These are phyloP conservation scores for Tinamus guttatus DNA, from an alignment of 2,113 vertebrate species.

Conservation along the genomic window DNA sequence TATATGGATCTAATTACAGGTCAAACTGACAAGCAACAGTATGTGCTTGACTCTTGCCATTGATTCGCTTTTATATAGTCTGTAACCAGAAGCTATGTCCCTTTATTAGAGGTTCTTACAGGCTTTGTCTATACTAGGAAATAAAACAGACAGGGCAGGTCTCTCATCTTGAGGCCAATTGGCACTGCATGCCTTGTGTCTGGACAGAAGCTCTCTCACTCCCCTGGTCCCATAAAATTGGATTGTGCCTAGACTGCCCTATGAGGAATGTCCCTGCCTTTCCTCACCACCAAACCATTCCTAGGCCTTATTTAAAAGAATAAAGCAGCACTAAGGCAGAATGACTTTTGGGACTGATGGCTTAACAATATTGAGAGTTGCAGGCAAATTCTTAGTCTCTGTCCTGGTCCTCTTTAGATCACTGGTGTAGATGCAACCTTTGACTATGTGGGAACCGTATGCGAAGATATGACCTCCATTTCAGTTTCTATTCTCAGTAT, in stretches of 20 bases:
- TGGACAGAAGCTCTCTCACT: background rate
- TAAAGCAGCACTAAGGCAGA: background rate
- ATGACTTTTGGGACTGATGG: background rate
- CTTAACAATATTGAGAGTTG: background rate
- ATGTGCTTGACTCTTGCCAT: background rate
- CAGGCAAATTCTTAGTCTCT: background rate
- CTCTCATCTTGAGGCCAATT: background rate
- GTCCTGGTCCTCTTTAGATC: background rate
- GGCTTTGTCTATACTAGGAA: background rate
- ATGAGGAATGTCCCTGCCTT: background rate
- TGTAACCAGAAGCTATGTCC: background rate
- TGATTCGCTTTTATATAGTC: background rate
- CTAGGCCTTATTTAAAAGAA: background rate
- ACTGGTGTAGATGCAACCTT: background rate
- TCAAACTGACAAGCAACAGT: constrained; percentile 14
- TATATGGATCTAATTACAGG: constrained; percentile 31
- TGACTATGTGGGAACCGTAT: background rate
- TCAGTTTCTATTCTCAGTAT: background rate
- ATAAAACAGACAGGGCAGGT: background rate
- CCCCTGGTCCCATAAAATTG: background rate
- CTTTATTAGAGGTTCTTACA: background rate
- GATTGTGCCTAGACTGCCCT: background rate
- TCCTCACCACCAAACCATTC: background rate
- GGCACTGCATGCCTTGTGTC: background rate
- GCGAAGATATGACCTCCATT: background rate